phyloP scores from a whole-genome alignment of 2,113 vertebrate species.

The Marmota monax region DNA sequence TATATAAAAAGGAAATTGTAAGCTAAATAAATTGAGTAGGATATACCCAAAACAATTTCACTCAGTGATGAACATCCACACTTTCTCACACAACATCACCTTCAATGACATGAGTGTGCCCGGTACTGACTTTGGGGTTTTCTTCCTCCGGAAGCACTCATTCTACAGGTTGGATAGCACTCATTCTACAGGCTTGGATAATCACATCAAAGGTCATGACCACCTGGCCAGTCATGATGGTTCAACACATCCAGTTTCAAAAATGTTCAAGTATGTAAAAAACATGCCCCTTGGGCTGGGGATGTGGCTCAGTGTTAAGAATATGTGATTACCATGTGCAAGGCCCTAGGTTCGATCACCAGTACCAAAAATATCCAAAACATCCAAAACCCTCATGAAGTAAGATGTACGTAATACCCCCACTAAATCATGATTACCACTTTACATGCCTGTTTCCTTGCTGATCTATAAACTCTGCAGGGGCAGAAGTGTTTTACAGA shows the following conservation, averaged over 20 bases:
- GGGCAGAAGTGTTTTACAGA: not conserved
- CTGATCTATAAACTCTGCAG: not conserved
- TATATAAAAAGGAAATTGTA: constrained; percentile 9
- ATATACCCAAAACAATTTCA: not conserved
- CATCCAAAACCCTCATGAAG: not conserved
- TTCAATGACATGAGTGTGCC: not conserved
- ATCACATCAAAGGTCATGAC: not conserved
- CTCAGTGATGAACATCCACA: not conserved
- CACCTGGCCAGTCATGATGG: not conserved
- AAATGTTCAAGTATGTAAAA: not conserved
- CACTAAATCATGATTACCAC: not conserved
- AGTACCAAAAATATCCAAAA: not conserved
- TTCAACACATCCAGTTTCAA: not conserved
- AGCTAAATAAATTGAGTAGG: not conserved
- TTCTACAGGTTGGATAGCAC: no score
- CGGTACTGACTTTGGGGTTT: not conserved
- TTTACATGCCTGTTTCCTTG: not conserved
- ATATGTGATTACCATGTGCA: not conserved
- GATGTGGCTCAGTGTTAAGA: not conserved
- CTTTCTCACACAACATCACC: not conserved
- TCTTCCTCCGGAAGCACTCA: not conserved
- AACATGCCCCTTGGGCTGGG: not conserved
- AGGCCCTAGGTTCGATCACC: not conserved
- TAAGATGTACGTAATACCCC: not conserved
- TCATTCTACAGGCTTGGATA: not conserved